Evolutionary conservation across 2,888 invertebrate species (phyloP).

Genomic region (Chrysodeixis includens): DNA sequence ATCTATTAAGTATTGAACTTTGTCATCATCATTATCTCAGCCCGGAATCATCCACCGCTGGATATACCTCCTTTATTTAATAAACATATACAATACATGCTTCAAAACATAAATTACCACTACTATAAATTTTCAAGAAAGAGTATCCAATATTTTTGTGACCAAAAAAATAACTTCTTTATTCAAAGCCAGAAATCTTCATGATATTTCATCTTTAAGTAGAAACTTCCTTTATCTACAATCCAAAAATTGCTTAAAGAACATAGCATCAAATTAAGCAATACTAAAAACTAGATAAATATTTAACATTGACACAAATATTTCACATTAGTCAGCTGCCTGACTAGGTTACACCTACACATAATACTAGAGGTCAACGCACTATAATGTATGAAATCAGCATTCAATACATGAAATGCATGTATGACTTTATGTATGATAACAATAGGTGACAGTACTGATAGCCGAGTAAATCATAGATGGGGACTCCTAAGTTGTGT

Average conservation of each 20-base stretch:
- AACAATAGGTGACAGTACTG: slow-evolving; percentile 23
- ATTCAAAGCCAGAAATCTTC: no score
- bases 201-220: no score
- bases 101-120: no score
- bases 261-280: background rate
- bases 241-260: background rate
- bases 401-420: slow-evolving; percentile 25
- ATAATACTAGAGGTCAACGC: slow-evolving; percentile 27
- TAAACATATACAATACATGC: no score
- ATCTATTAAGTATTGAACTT: no score
- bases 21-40: no score
- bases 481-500: background rate
- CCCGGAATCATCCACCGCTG: no score
- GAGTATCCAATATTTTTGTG: no score
- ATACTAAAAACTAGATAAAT: slow-evolving; percentile 20
- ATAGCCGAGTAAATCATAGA: slow-evolving; percentile 15
- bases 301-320: slow-evolving; percentile 41
- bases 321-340: slow-evolving; percentile 22
- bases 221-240: background rate
- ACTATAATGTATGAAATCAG: slow-evolving; percentile 25
- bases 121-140: no score
- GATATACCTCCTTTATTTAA: no score
- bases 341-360: slow-evolving; percentile 38
- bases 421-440: slow-evolving; percentile 13
- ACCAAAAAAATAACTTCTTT: no score